Evolutionary conservation across 2,888 invertebrate species (phyloP), one percentile per base, ranked within the genome.

Genomic region (Bombylius major): DNA sequence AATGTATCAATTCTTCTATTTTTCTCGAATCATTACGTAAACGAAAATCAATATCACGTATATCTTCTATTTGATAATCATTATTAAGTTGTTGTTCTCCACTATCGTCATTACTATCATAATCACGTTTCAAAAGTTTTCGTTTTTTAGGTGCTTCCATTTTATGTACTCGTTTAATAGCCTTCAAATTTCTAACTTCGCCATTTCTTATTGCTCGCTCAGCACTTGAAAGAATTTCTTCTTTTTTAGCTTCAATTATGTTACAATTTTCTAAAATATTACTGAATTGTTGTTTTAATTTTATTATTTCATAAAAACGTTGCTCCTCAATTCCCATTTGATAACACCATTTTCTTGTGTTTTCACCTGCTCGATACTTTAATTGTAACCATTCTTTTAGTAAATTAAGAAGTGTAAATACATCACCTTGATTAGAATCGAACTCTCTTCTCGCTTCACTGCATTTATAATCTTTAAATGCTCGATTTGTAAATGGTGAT

Each of bases 401-500:
- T 36, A 88, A 80, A 63, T 89, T 89, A 4, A 99, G 75, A 0
- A 97, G 75, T 0, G 93, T 93, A 60, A 99, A 80, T 0, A 97
- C 92, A 71, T 99, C 99, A 0, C 99, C 99, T 69, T 97, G 94
- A 68, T 91, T 90, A 0, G 95, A 95, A 67, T 96, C 91, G 45
- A 96, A 78, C 0, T 83, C 81, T 73, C 83, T 84, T 47, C 91
- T 78, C 1, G 87, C 79, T 47, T 83, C 54, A 82, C 82, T 86
- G 65, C 88, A 89, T 54, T 92, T 89, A 14, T 82, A 79, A 71
- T 96, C 90, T 56, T 89, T 79, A 69, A 88, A 90, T 0, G 94
- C 91, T 62, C 86, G 82, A 65, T 90, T 92, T 0, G 95, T 95
- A 67, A 93, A 89, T 1, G 97, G 94, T 60, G 86, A 89, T 68